Percentiles rank a stretch among this genome's conserved stretches.
phyloP scores from a whole-genome alignment of 2,113 vertebrate species.

The Struthio camelus region DNA sequence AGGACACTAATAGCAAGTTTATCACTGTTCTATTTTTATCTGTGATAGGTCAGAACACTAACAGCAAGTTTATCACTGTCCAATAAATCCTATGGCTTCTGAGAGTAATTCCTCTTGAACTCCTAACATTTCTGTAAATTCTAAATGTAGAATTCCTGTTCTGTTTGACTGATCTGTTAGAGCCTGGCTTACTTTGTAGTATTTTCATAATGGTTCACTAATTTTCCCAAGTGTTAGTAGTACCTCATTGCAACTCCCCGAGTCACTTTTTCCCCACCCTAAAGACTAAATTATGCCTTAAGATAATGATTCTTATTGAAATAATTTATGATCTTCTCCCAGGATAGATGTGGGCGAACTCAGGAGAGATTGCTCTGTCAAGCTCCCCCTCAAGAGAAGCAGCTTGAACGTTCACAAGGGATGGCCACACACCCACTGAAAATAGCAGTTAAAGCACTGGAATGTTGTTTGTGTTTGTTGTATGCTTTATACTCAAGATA shows the following conservation, averaged over 20 bases:
- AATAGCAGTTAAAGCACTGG: background rate
- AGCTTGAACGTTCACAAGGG: fast-evolving
- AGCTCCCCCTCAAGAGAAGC: background rate
- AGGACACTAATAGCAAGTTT: too few relatives aligned
- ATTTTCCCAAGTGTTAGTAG: background rate
- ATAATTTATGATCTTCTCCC: background rate
- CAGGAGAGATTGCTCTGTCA: background rate
- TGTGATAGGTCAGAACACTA: conserved; percentile 21
- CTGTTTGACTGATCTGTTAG: background rate
- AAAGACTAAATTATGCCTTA: background rate
- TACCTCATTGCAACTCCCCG: background rate
- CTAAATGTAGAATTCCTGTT: background rate
- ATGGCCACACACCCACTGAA: background rate
- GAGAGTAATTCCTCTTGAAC: conserved; percentile 48
- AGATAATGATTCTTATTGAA: background rate
- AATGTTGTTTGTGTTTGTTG: conserved; percentile 5
- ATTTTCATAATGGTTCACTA: background rate
- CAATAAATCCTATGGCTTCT: conserved; percentile 23
- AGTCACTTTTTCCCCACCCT: background rate
- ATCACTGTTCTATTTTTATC: background rate
- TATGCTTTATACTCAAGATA: background rate
- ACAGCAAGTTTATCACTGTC: background rate
- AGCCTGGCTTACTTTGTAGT: background rate
- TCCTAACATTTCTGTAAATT: conserved; percentile 15
- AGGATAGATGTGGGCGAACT: background rate